phyloP scores from a whole-genome alignment of 2,113 vertebrate genomes.

The Gymnobelideus leadbeateri region DNA sequence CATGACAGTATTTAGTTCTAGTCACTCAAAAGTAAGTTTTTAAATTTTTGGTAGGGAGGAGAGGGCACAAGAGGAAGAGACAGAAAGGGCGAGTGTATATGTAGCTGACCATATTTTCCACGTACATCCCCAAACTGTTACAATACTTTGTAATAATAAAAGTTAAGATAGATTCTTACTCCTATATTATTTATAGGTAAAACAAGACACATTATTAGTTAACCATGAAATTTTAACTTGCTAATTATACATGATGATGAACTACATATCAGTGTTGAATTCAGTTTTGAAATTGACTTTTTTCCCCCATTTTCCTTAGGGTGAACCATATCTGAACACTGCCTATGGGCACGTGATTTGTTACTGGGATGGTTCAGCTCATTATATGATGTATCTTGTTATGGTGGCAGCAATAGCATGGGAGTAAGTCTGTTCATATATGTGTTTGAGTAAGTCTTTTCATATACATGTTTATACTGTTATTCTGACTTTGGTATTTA shows the following conservation, averaged over 20 bases:
- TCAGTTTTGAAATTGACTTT: not conserved
- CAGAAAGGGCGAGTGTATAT: not conserved
- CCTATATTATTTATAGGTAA: not conserved
- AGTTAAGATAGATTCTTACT: not conserved
- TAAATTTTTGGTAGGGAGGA: not conserved
- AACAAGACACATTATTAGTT: not conserved
- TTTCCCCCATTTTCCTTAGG: constrained; percentile 75
- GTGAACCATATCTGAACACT: constrained; percentile 93
- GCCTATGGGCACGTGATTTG: constrained; percentile 95
- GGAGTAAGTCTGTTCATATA: constrained; percentile 88
- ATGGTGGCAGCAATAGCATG: constrained; percentile 96
- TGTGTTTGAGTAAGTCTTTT: constrained; percentile 86
- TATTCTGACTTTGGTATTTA: not conserved
- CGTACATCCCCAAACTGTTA: not conserved
- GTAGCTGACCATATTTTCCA: not conserved
- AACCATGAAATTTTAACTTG: not conserved
- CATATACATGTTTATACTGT: no score
- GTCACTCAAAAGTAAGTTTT: not conserved
- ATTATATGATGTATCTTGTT: constrained; percentile 96
- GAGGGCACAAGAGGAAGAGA: not conserved
- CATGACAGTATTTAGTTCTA: not conserved
- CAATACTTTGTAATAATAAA: not conserved
- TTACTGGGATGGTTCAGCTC: constrained; percentile 96
- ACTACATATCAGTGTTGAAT: not conserved
- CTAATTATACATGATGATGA: not conserved